phyloP scores from a whole-genome alignment of 2,888 invertebrate species.

The Eristalinus aeneus region DNA sequence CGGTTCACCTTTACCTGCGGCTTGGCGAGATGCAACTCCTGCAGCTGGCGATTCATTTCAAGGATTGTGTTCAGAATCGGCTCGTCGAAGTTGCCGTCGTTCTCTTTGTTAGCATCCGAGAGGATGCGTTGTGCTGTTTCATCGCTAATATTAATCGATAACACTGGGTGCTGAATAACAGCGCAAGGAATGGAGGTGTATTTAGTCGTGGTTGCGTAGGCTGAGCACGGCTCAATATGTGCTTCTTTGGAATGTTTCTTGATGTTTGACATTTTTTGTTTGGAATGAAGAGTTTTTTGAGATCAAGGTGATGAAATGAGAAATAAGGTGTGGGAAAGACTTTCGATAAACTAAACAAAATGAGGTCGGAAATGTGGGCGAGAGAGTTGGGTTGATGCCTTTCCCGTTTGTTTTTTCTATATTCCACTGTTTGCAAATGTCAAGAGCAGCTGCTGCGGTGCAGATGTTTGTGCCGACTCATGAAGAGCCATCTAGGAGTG shows the following conservation, averaged over 20 bases:
- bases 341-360: background rate
- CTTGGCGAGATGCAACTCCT: slow-evolving; percentile 58
- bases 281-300: slow-evolving; percentile 31
- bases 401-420: slow-evolving; percentile 13
- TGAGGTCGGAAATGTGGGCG: slow-evolving; percentile 19
- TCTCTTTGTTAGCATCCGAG: slow-evolving; percentile 43
- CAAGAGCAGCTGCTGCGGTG: slow-evolving; percentile 41
- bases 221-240: slow-evolving; percentile 2
- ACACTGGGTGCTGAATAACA: slow-evolving; percentile 54
- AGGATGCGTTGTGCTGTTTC: slow-evolving; percentile 28
- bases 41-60: slow-evolving; percentile 71
- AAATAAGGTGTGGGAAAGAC: background rate
- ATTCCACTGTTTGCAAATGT: slow-evolving; percentile 2
- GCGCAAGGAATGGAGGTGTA: slow-evolving; percentile 24
- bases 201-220: background rate
- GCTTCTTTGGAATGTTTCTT: slow-evolving; percentile 64
- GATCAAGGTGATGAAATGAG: background rate
- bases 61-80: slow-evolving; percentile 74
- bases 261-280: slow-evolving; percentile 56
- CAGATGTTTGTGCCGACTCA: background rate
- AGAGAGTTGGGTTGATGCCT: slow-evolving; percentile 23
- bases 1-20: slow-evolving; percentile 6
- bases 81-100: slow-evolving; percentile 61
- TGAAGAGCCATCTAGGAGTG: slow-evolving; percentile 9
- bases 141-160: slow-evolving; percentile 35